phyloP scores from a whole-genome alignment of 2,797 vertebrate species.

The Balearica regulorum region DNA sequence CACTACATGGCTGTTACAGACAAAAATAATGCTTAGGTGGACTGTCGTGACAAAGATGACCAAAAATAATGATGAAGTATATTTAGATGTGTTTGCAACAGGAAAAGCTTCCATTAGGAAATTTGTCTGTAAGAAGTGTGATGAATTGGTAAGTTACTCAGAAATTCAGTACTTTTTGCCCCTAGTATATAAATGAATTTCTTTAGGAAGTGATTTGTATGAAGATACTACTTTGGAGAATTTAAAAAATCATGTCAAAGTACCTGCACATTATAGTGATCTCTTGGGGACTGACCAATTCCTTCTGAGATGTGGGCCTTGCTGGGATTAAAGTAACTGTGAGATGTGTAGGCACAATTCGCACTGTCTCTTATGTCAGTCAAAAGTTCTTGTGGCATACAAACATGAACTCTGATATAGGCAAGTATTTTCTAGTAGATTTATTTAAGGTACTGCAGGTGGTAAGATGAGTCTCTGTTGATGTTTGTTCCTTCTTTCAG shows the following conservation, averaged over 20 bases:
- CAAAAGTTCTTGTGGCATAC: neutral
- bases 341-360: neutral
- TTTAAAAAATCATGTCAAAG: neutral
- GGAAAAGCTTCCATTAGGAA: neutral
- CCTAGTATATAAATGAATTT: neutral
- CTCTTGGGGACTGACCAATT: neutral
- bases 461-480: neutral
- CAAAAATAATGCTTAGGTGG: neutral
- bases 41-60: neutral
- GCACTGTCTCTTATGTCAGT: neutral
- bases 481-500: neutral
- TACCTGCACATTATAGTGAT: neutral
- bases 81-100: neutral
- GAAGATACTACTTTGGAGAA: neutral
- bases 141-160: neutral
- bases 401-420: neutral
- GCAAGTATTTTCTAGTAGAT: neutral
- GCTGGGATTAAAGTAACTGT: neutral
- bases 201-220: neutral
- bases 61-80: neutral
- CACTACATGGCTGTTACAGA: neutral
- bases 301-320: neutral
- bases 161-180: neutral
- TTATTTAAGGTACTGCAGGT: neutral
- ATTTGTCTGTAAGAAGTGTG: neutral